Conservation (phyloP, 2,888 invertebrate species). For the Polia nebulosa region DNA sequence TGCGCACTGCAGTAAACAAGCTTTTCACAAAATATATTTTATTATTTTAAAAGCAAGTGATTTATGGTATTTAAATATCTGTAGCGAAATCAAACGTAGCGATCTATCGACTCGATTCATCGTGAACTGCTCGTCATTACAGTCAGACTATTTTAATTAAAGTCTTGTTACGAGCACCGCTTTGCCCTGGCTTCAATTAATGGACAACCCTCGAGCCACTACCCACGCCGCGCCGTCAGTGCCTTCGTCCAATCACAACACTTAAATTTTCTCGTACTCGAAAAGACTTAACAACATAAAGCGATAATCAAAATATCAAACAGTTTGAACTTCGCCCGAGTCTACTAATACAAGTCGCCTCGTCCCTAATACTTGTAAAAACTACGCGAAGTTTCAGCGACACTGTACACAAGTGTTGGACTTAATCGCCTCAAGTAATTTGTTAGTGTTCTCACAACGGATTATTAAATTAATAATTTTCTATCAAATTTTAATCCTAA, state of each 20-base stretch:
- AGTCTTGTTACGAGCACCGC: neutral
- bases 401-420: slow-evolving; percentile 15
- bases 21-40: too few species aligned
- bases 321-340: neutral
- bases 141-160: slow-evolving; percentile 22
- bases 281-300: neutral
- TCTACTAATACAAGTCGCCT: slow-evolving; percentile 1
- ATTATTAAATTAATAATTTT: slow-evolving; percentile 23
- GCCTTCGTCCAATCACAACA: neutral
- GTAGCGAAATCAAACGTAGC: neutral
- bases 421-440: slow-evolving; percentile 25
- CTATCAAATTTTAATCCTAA: slow-evolving; percentile 13
- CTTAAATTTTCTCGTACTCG: neutral
- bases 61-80: too few species aligned
- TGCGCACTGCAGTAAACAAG: slow-evolving; percentile 15
- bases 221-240: neutral
- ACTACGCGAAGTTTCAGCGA: slow-evolving; percentile 10
- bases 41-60: neutral
- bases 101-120: neutral
- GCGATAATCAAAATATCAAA: neutral
- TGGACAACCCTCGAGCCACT: neutral
- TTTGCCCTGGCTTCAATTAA: slow-evolving; percentile 8
- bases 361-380: slow-evolving; percentile 29
- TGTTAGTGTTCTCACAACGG: slow-evolving; percentile 1
- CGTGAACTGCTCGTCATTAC: neutral